These are phyloP conservation scores for Sparus aurata DNA, from an alignment of 2,797 vertebrate species.

Conservation along the genomic window DNA sequence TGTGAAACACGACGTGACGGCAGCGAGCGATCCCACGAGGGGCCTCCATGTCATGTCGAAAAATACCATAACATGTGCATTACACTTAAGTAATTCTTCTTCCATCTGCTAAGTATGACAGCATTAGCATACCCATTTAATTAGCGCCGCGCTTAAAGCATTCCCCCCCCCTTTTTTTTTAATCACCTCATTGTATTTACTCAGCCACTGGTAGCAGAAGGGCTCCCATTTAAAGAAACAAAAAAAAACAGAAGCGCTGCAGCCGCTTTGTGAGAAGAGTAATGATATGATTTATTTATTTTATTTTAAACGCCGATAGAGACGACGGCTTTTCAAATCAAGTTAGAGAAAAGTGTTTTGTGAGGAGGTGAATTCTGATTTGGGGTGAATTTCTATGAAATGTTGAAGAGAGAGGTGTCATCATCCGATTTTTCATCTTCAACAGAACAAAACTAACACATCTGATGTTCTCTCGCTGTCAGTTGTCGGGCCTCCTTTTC, in stretches of 20 bases:
- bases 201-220: constrained; percentile 70
- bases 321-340: constrained; percentile 2
- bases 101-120: constrained; percentile 99
- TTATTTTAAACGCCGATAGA: no score
- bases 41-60: constrained; percentile 93
- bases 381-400: background rate
- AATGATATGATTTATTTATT: constrained; percentile 1
- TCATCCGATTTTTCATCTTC: constrained; percentile 88
- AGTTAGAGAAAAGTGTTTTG: background rate
- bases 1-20: constrained; percentile 83
- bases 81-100: constrained; percentile 99
- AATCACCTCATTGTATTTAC: constrained; percentile 94
- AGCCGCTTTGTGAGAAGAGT: constrained; percentile 44
- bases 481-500: constrained; percentile 86
- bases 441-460: constrained; percentile 91
- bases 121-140: constrained; percentile 99
- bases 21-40: constrained; percentile 90
- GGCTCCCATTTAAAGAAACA: constrained; percentile 38
- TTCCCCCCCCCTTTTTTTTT: constrained; percentile 92
- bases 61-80: constrained; percentile 98
- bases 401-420: constrained; percentile 88
- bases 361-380: background rate
- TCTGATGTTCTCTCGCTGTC: constrained; percentile 82
- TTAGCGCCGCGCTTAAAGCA: constrained; percentile 96
- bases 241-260: constrained; percentile 19